A percentile compares a stretch with the other conserved stretches of the same genome.
Conservation (phyloP, 2,797 vertebrate species). For the Sphaeramia orbicularis region DNA sequence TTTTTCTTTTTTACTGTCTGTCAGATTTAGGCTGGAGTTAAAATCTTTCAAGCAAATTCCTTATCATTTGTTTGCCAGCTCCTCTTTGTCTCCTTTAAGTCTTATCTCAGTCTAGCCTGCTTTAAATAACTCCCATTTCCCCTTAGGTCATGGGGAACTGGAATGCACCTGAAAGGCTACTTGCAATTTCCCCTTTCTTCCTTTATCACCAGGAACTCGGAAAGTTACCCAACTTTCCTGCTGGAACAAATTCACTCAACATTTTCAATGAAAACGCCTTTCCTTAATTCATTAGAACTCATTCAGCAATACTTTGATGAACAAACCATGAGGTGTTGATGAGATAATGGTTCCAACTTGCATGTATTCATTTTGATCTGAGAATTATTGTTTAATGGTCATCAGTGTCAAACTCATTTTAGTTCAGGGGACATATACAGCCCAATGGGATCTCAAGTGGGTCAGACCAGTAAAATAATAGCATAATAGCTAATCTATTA, state of each 20-base stretch:
- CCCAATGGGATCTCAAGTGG: too few species aligned
- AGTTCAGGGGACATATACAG: too few species aligned
- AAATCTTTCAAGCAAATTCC: not conserved
- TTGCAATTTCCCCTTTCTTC: not conserved
- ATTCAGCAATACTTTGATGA: too few species aligned
- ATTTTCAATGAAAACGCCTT: conserved; percentile 31
- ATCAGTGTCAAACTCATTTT: too few species aligned
- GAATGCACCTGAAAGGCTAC: conserved; percentile 64
- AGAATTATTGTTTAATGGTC: too few species aligned
- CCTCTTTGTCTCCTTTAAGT: conserved; percentile 1
- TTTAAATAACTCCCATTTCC: conserved; percentile 55
- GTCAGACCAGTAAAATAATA: too few species aligned
- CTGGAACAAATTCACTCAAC: not conserved
- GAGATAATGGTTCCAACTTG: too few species aligned
- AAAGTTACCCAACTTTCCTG: conserved; percentile 43
- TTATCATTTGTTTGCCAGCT: conserved; percentile 4
- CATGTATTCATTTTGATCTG: too few species aligned
- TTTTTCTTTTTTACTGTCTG: too few species aligned
- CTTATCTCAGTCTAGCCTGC: conserved; percentile 37
- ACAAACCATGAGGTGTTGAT: too few species aligned
- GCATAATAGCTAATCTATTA: too few species aligned
- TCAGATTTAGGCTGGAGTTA: not conserved
- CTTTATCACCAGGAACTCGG: not conserved
- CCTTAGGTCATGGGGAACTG: conserved; percentile 48
- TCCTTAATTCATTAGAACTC: not conserved